Conservation (phyloP, 2,888 invertebrate species). For the Cyclophora punctaria region DNA sequence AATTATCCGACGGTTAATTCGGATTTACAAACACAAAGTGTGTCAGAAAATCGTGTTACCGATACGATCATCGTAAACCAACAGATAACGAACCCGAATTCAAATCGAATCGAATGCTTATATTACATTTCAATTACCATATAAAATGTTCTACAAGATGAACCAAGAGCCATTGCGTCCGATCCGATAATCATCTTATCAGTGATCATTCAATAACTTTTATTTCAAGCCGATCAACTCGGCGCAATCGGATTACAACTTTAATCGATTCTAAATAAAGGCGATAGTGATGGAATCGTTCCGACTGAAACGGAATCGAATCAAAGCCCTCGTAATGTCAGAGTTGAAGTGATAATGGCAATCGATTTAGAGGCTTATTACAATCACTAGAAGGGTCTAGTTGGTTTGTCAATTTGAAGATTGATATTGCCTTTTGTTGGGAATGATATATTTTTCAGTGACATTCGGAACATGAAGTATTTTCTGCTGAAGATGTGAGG, state of each 20-base stretch:
- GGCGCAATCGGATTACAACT: conserved; percentile 29
- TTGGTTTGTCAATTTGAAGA: conserved; percentile 18
- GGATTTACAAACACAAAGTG: conserved; percentile 21
- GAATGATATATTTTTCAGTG: conserved; percentile 32
- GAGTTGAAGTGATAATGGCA: conserved; percentile 27
- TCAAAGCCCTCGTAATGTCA: conserved; percentile 48
- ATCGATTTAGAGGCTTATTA: conserved; percentile 37
- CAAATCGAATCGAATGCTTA: conserved; percentile 58
- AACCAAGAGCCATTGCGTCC: conserved; percentile 50
- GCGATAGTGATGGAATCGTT: conserved; percentile 32
- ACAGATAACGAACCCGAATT: conserved; percentile 58
- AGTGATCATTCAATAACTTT: conserved; percentile 70
- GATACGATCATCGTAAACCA: conserved; percentile 45
- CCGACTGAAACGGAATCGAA: conserved; percentile 45
- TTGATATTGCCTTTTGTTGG: conserved; percentile 32
- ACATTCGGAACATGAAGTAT: conserved; percentile 57
- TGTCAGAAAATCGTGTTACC: conserved; percentile 27
- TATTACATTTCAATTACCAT: conserved; percentile 73
- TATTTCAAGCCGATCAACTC: conserved; percentile 48
- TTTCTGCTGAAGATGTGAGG: conserved; percentile 41
- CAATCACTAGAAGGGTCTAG: conserved; percentile 26
- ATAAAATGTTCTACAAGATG: conserved; percentile 63
- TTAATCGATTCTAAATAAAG: conserved; percentile 34
- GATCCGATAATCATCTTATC: conserved; percentile 73
- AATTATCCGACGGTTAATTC: conserved; percentile 38